These are phyloP conservation scores for Pleuronectes platessa DNA, from an alignment of 2,113 vertebrate genomes.

Conservation along the genomic window DNA sequence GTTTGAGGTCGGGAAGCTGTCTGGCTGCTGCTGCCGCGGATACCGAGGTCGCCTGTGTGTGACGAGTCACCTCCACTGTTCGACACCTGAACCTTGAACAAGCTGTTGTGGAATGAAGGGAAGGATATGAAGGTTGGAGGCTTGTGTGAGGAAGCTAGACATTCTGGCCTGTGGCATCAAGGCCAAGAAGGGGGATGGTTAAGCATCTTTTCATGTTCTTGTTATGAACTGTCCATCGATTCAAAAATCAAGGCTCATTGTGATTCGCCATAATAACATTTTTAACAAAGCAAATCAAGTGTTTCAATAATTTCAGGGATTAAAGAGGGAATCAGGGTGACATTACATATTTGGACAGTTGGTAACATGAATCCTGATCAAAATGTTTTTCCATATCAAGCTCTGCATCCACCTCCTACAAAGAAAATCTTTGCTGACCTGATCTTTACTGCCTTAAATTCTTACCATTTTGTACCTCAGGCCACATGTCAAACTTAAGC, in stretches of 20 bases:
- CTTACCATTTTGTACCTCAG: neutral
- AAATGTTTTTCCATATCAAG: neutral
- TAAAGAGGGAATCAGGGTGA: conserved; percentile 10
- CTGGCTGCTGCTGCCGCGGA: conserved; percentile 55
- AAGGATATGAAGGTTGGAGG: conserved; percentile 5
- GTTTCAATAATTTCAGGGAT: conserved; percentile 57
- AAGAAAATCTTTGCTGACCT: neutral
- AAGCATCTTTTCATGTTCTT: conserved; percentile 16
- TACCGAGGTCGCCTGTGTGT: conserved; percentile 60
- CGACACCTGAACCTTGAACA: conserved; percentile 80
- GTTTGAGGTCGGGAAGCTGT: conserved; percentile 68
- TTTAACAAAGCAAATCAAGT: neutral
- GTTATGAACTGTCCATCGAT: neutral
- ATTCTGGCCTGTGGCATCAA: conserved; percentile 10
- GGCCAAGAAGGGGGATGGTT: conserved; percentile 10
- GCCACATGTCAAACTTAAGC: conserved; percentile 7
- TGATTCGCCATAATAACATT: neutral
- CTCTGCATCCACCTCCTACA: conserved; percentile 1
- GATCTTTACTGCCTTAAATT: neutral
- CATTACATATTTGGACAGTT: neutral
- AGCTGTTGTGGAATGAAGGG: conserved; percentile 76
- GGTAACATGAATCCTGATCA: conserved; percentile 10
- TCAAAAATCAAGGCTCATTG: conserved; percentile 40
- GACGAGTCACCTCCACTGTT: conserved; percentile 58
- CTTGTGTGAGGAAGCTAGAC: neutral